Base-by-base conservation (phyloP, 1,140 invertebrate species). In the Penaeus japonicus region DNA sequence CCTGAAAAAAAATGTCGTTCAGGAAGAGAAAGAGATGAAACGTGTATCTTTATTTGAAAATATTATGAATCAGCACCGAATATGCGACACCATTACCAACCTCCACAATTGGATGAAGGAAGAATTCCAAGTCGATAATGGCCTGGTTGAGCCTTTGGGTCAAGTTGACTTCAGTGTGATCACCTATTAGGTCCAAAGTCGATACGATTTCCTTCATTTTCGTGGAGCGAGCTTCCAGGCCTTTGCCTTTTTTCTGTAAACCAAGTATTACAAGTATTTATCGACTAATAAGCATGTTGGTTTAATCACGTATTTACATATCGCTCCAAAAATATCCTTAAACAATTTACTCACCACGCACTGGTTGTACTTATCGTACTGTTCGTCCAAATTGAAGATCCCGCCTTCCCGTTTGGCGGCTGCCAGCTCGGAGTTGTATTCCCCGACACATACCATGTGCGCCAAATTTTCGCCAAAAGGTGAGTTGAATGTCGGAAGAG, bases 401-500 rank as follows among this genome's bases (percentile, higher is more conserved):
- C 32, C 17, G 1, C 12, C 27, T 35, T 22, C 10, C n/a, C 35
- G 27, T 73, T 55, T 24, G 57, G 85, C 59, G 15, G 65, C 27
- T 57, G 32, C 39, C 18, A 27, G 20, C 5, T 55, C 20, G 30
- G 10, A 30, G 12, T 82, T 47, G 30, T 82, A 57, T 2, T 57
- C 5, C 15, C 55, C 12, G 32, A 73, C 54, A 22, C 85, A 87
- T 2, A 82, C 47, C 20, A 47, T 24, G 24, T 81, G 24, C 20
- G 39, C 62, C 24, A 79, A 12, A 54, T 87, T 62, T 20, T 82
- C 32, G 17, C 78, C 75, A 20, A 87, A 82, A 0, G 79, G 59
- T 22, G 85, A 82, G 0, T 2, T 27, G 24, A 81, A 70, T n/a
- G 90, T 85, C 18, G 91, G 91, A 4, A 85, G 85, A 10, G 85